Evolutionary conservation across 2,888 invertebrate genomes (phyloP).

Genomic region (Ametastegia equiseti): DNA sequence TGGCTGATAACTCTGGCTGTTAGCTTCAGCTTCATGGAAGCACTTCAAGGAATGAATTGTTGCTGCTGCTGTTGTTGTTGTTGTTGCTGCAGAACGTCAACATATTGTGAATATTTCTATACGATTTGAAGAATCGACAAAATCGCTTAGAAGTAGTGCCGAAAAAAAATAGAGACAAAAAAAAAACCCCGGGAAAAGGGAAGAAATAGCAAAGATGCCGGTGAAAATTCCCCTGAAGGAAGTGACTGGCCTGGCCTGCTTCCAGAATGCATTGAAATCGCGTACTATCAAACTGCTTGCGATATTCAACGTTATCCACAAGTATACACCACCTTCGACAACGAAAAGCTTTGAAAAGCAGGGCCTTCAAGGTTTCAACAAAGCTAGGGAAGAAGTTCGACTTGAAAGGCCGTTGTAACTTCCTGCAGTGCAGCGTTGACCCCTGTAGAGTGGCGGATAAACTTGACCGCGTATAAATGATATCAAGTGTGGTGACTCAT

Average conservation of each 20-base stretch:
- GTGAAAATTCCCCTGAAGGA: slow-evolving; percentile 41
- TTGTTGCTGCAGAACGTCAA: too few relatives aligned
- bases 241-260: slow-evolving; percentile 27
- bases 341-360: slow-evolving; percentile 5
- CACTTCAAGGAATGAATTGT: too few relatives aligned
- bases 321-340: neutral
- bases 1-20: too few relatives aligned
- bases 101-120: too few relatives aligned
- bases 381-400: slow-evolving; percentile 17
- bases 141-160: too few relatives aligned
- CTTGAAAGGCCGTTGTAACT: slow-evolving; percentile 9
- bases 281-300: slow-evolving; percentile 32
- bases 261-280: slow-evolving; percentile 43
- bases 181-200: too few relatives aligned
- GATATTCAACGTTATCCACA: slow-evolving; percentile 29
- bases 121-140: too few relatives aligned
- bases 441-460: neutral
- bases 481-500: neutral
- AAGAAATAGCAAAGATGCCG: slow-evolving; percentile 18
- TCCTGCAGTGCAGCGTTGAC: neutral
- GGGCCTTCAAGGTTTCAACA: slow-evolving; percentile 5
- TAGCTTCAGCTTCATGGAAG: too few relatives aligned
- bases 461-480: neutral
- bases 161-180: too few relatives aligned
- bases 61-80: too few relatives aligned